phyloP scores from a whole-genome alignment of 2,888 invertebrate species.

The Stenolophus ochropezus region DNA sequence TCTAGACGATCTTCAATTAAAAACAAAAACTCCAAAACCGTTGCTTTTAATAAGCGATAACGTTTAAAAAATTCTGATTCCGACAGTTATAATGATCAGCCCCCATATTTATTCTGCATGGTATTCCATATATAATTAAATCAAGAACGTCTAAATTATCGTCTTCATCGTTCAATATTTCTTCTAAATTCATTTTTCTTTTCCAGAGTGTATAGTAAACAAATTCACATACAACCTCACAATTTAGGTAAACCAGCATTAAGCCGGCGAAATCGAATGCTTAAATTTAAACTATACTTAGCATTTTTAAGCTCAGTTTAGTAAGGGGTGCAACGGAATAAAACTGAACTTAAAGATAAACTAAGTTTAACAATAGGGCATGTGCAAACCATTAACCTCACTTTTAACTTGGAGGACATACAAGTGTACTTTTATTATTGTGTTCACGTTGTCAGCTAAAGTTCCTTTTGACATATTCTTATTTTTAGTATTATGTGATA shows the following conservation, averaged over 20 bases:
- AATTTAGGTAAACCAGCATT: background rate
- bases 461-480: no score
- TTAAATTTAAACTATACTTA: slow-evolving; percentile 26
- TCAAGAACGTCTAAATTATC: slow-evolving; percentile 44
- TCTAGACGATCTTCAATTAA: background rate
- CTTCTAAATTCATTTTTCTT: slow-evolving; percentile 4
- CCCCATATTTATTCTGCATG: slow-evolving; percentile 22
- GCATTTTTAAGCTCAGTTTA: slow-evolving; percentile 9
- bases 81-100: slow-evolving; percentile 24
- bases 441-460: no score
- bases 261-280: background rate
- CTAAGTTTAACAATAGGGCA: background rate
- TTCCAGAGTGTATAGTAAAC: background rate
- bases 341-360: slow-evolving; percentile 1
- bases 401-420: no score
- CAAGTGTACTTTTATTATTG: no score
- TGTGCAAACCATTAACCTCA: no score
- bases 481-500: no score
- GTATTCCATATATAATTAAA: slow-evolving; percentile 38
- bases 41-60: slow-evolving; percentile 4
- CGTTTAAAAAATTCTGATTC: background rate
- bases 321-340: slow-evolving; percentile 11
- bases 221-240: background rate
- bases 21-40: slow-evolving; percentile 3
- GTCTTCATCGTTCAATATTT: slow-evolving; percentile 24